Evolutionary conservation across 2,797 vertebrate genomes (phyloP).

Genomic region (Cossypha niveicapilla): DNA sequence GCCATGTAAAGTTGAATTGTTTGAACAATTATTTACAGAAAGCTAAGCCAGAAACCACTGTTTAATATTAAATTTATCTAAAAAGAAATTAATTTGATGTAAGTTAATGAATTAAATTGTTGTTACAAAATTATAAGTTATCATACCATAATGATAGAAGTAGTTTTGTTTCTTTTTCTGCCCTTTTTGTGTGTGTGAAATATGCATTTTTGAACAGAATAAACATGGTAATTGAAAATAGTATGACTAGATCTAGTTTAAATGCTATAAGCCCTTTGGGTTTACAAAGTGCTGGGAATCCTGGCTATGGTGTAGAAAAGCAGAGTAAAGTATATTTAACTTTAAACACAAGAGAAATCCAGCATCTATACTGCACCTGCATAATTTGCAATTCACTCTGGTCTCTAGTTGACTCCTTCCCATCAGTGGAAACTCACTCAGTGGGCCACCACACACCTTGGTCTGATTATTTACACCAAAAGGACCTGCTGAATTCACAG

Average conservation of each 20-base stretch:
- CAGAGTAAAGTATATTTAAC: not conserved
- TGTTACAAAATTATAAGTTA: not conserved
- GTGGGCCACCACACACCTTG: not conserved
- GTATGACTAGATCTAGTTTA: not conserved
- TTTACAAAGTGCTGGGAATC: not conserved
- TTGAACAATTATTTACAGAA: not conserved
- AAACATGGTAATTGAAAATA: not conserved
- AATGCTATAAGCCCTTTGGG: not conserved
- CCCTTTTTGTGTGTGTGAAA: accelerated
- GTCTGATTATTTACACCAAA: not conserved
- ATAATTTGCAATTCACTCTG: not conserved
- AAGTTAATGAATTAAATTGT: not conserved
- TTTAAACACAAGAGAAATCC: not conserved
- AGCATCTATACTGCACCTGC: not conserved
- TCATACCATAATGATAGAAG: not conserved
- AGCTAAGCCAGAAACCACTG: not conserved
- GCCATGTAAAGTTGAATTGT: not conserved
- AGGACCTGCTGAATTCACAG: not conserved
- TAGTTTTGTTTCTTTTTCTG: not conserved
- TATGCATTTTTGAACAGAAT: not conserved
- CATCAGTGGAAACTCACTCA: not conserved
- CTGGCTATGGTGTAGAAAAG: not conserved
- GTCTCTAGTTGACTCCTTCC: not conserved
- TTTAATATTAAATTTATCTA: not conserved
- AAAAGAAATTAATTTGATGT: not conserved